A percentile compares a stretch with the other conserved stretches of the same genome.
Conservation (phyloP, 2,113 vertebrate genomes). For the Caracal caracal region DNA sequence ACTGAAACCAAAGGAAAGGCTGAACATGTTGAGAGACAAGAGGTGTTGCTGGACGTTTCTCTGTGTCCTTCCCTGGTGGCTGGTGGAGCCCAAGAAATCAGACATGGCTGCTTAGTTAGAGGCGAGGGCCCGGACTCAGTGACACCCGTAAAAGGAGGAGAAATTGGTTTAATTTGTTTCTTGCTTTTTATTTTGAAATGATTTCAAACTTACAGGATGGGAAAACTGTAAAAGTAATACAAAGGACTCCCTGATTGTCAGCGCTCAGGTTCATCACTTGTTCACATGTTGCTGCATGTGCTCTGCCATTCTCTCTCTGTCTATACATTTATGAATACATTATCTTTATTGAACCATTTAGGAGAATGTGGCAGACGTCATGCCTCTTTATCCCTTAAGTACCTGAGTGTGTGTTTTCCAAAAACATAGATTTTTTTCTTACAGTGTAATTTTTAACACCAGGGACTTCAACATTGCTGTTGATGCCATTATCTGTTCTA, state of each 20-base stretch:
- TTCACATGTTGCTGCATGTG: not conserved
- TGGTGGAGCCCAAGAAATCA: not conserved
- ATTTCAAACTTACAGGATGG: not conserved
- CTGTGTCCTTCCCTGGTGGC: not conserved
- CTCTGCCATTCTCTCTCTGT: not conserved
- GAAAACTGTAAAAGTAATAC: not conserved
- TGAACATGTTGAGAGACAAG: not conserved
- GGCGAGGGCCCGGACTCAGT: not conserved
- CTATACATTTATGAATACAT: not conserved
- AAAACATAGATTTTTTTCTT: slow-evolving; percentile 18
- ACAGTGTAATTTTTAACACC: not conserved
- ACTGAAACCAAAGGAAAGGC: not conserved
- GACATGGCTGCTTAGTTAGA: not conserved
- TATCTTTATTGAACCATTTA: not conserved
- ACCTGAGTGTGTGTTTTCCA: not conserved
- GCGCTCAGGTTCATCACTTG: not conserved
- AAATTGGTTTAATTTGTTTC: not conserved
- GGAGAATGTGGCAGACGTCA: not conserved
- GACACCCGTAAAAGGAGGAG: not conserved
- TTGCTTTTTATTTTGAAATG: slow-evolving; percentile 7
- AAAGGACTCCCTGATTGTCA: not conserved
- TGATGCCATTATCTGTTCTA: not conserved
- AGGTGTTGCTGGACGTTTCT: not conserved
- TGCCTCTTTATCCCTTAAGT: not conserved
- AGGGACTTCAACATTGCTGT: not conserved